Evolutionary conservation across 2,113 vertebrate genomes (phyloP), one percentile per base, ranked within the genome.

Genomic region (Sardina pilchardus): DNA sequence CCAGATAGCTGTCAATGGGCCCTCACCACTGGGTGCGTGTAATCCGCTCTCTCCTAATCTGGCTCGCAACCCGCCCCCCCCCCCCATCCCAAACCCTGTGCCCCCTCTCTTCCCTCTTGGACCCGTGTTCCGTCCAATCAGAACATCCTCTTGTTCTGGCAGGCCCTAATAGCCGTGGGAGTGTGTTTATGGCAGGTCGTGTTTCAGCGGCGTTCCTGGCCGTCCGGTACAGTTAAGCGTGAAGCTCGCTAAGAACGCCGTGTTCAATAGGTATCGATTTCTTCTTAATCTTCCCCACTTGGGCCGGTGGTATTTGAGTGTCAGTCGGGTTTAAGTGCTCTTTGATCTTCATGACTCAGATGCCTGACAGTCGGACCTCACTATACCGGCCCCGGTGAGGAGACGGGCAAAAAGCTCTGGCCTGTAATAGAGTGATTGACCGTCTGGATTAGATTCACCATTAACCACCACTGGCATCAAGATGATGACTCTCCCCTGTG

Each of bases 221-320:
- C 78, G 45, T 78, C 34, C 67, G 85, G 88, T 80, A 90, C 89
- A 90, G 89, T 89, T 92, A 93, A 90, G 90, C 87, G 24, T n/a
- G 48, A 56, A 67, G 84, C 90, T 91, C 86, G 56, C 83, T 83
- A 84, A 59, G 39, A 85, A 56, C n/a, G 10, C 47, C 63, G 47
- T 75, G 53, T 48, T 83, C 50, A 75, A 85, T 89, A 26, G 85
- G 88, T 88, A 90, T 90, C 87, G 4, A 26, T 91, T 89, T 89
- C 87, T 80, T 86, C 83, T 83, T 90, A 88, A 91, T 91, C 87
- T 88, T 42, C 56, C 42, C 87, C 83, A 85, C 86, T 86, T 81
- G 78, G 88, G 87, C 83, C 34, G 43, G 71, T 81, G 85, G 83
- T 75, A 86, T 88, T 86, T 75, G 43, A 34, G 36, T 19, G 24